Base-by-base conservation (phyloP, 2,888 invertebrate genomes). In the Drosophila demipolita region DNA sequence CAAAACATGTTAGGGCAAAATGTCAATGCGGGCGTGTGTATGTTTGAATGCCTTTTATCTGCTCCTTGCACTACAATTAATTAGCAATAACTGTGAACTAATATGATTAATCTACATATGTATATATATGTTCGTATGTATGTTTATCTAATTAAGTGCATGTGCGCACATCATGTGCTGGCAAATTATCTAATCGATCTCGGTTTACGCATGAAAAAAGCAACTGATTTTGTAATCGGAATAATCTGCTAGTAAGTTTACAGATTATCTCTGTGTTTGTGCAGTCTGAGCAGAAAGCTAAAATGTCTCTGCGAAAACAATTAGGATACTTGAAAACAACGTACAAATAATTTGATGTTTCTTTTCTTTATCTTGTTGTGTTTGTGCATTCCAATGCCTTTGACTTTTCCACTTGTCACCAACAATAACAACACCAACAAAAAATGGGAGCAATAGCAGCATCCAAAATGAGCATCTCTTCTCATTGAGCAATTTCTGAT, bases 101-200 rank as follows among this genome's bases (percentile, higher is more conserved):
- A 63, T 61, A 61, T 66, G 40, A 69, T 78, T 63, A 66, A 40
- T 54, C 26, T 62, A 23, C 5, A 53, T 36, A 49, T 42, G 32
- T 32, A 48, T 38, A 17, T 17, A 38, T 32, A 48, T 38, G 38
- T 38, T 17, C 38, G 38, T 15, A 23, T 45, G 15, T 20, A 61
- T 42, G 54, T 36, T 59, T 49, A 33, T 45, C 36, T 54, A 33
- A 33, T 52, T 65, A 67, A 52, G 45, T 57, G 57, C 40, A 62
- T 40, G 23, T 69, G 59, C 55, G 59, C 64, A 69, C 64, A 66
- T 79, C 75, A 79, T 78, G 75, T 57, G 12, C 58, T 26, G n/a
- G n/a, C 52, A 66, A 75, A 78, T 80, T 78, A 78, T 80, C 76
- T 78, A 78, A 78, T 78, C 78, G 71, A 65, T 23, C 5, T 35